Evolutionary conservation across 2,113 vertebrate genomes (phyloP).

Genomic region (Pangasianodon gigas): DNA sequence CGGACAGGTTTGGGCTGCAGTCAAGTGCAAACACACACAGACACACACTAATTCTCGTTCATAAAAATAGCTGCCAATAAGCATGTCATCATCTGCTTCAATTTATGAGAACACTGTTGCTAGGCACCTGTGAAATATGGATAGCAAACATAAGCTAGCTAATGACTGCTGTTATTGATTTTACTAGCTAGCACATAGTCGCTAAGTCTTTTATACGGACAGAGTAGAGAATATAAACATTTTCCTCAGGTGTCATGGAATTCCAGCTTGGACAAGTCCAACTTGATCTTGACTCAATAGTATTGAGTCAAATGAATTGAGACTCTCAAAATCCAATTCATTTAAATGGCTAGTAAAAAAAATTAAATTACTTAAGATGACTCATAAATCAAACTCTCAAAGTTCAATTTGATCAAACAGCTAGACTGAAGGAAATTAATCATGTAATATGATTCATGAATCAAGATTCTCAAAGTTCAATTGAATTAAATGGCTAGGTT

Average conservation of each 20-base stretch:
- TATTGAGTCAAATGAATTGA: not conserved
- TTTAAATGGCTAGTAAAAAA: not conserved
- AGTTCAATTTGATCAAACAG: not conserved
- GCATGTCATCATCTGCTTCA: not conserved
- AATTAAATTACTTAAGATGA: not conserved
- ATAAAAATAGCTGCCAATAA: slow-evolving; percentile 31
- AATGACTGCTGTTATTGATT: not conserved
- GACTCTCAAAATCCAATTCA: not conserved
- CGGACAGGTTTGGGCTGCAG: slow-evolving; percentile 42
- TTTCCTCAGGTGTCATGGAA: not conserved
- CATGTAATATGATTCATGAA: not conserved
- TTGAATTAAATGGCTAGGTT: not conserved
- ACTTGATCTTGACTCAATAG: not conserved
- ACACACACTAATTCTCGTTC: slow-evolving; percentile 12
- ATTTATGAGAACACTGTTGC: not conserved
- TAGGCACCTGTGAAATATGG: not conserved
- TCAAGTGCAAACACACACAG: slow-evolving; percentile 11
- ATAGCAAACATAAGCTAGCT: not conserved
- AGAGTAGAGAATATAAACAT: not conserved
- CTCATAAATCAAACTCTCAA: not conserved
- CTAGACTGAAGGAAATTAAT: not conserved
- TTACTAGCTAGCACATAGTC: not conserved
- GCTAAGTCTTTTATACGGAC: not conserved
- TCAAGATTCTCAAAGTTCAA: not conserved
- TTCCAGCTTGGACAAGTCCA: not conserved